Conservation (phyloP, 2,888 invertebrate species). For the Azorinus chamasolen region DNA sequence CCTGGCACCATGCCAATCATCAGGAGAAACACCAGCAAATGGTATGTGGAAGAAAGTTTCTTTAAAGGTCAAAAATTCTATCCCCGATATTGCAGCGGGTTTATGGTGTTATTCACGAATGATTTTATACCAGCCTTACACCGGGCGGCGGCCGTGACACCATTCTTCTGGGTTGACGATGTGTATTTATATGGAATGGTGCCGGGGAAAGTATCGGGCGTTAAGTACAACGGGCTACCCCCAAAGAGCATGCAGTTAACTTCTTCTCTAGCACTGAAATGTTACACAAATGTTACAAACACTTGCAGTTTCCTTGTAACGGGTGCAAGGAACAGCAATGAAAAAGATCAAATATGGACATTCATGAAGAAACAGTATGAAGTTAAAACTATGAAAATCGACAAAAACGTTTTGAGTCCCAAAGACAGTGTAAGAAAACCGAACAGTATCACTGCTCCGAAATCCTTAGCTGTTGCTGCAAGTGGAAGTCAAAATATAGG, state of each 20-base stretch:
- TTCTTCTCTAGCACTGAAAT: constrained; percentile 21
- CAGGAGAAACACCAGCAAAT: constrained; percentile 50
- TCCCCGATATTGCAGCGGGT: constrained; percentile 60
- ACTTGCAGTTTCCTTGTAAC: constrained; percentile 47
- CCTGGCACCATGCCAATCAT: constrained; percentile 58
- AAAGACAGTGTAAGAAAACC: no score
- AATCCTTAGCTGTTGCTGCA: no score
- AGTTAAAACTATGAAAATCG: not conserved
- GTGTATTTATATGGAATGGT: constrained; percentile 59
- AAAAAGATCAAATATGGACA: constrained; percentile 45
- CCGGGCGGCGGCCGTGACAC: constrained; percentile 47
- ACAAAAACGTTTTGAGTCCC: no score
- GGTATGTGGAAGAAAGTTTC: constrained; percentile 45
- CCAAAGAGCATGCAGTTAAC: constrained; percentile 27
- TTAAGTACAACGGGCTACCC: constrained; percentile 44
- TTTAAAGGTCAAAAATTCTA: constrained; percentile 54
- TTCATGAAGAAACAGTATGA: constrained; percentile 44
- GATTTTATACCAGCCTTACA: constrained; percentile 59
- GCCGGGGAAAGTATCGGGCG: constrained; percentile 46
- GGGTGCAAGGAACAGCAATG: constrained; percentile 29
- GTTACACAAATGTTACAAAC: constrained; percentile 46
- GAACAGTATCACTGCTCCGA: no score
- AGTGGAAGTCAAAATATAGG: no score
- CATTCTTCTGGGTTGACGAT: constrained; percentile 67
- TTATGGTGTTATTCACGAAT: constrained; percentile 55